Percentiles rank a stretch among this genome's conserved stretches.
Evolutionary conservation across 1,140 invertebrate species (phyloP).

Genomic region (Cydia splendana): DNA sequence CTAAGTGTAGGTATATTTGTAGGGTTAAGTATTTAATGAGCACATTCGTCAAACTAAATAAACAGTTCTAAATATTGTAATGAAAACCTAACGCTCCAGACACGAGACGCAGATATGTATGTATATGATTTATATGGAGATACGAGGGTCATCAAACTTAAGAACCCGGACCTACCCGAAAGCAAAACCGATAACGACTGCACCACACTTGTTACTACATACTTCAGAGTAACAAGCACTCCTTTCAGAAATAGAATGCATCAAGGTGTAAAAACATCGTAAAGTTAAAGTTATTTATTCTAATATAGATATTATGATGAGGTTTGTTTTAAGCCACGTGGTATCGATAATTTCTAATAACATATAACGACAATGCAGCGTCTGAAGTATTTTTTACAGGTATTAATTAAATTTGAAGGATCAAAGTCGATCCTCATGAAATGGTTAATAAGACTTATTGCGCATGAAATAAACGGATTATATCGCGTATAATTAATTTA

Average conservation of each 20-base stretch:
- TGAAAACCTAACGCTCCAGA: conserved; percentile 10
- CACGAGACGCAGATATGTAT: conserved; percentile 27
- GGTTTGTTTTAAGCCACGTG: conserved; percentile 49
- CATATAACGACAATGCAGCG: conserved; percentile 36
- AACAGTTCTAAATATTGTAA: background rate
- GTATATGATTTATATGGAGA: conserved; percentile 20
- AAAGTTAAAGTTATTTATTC: conserved; percentile 47
- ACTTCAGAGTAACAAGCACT: conserved; percentile 21
- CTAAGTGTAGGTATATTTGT: too few species aligned
- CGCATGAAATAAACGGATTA: too few species aligned
- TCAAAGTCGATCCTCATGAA: background rate
- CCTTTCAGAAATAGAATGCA: conserved; percentile 40
- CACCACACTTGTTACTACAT: conserved; percentile 12
- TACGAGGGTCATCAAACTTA: conserved; percentile 38
- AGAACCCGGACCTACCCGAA: conserved; percentile 53
- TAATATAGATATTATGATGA: conserved; percentile 38
- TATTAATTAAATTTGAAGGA: background rate
- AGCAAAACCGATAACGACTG: conserved; percentile 40
- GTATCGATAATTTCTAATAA: conserved; percentile 51
- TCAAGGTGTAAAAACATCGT: conserved; percentile 61
- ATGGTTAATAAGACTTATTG: background rate
- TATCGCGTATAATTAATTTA: too few species aligned
- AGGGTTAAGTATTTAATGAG: too few species aligned
- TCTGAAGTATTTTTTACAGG: conserved; percentile 28
- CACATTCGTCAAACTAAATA: background rate